Evolutionary conservation across 2,797 vertebrate species (phyloP), one percentile per base, ranked within the genome.

Genomic region (Todus mexicanus): DNA sequence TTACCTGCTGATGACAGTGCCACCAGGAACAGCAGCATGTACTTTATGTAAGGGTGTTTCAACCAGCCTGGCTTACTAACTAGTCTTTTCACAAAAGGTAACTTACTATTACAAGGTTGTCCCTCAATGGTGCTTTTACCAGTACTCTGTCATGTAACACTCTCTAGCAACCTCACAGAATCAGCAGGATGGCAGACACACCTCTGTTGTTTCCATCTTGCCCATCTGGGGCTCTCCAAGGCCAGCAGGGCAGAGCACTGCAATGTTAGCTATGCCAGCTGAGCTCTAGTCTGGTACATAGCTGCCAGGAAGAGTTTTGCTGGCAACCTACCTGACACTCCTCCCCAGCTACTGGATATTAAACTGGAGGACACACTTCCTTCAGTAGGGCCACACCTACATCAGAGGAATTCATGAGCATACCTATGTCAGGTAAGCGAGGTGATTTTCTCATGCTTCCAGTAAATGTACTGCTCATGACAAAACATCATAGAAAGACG

Each of bases 1-100:
- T 48, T 19, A 37, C 6, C 9, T 4, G 1, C 4, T 11, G 17
- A 21, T 25, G 31, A 64, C 33, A 42, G 15, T 5, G n/a, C 22
- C 31, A 68, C 26, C 54, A 48, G 1, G 0, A 37, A 78, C 50
- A 54, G 38, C 73, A 73, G 26, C 0, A 1, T 18, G 7, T 26
- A 23, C 38, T 79, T 82, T 10, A 79, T 8, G 8, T 4, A 21
- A 54, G 16, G 29, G 37, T 66, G 6, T 29, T 82, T 50, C 60
- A 54, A 68, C 19, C 19, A 65, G 60, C 15, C 35, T 61, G 23
- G 21, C 27, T 57, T 75, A 61, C 19, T 37, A 11, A 60, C 15
- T 14, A 51, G 7, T 7, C 16, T 83, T 42, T n/a, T n/a, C 40
- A 51, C 9, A 26, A 53, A 37, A 42, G 7, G 15, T 31, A 71